These are phyloP conservation scores for Triops longicaudatus DNA, from an alignment of 1,140 invertebrate genomes.

Conservation along the genomic window DNA sequence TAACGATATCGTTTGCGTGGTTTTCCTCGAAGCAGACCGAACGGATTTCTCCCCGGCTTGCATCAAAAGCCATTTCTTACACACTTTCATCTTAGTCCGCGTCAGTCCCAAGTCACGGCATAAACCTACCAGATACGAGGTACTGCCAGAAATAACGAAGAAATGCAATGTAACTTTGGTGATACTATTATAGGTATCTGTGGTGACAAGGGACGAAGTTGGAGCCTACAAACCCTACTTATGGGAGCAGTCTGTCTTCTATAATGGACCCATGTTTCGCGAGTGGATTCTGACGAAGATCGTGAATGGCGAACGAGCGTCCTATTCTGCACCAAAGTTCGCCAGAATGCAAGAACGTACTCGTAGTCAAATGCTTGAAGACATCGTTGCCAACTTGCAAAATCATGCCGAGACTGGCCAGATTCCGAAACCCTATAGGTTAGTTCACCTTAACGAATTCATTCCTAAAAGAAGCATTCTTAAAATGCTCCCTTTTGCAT, in stretches of 20 bases:
- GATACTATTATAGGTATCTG: slow-evolving; percentile 51
- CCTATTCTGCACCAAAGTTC: slow-evolving; percentile 93
- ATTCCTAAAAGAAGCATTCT: too few species aligned
- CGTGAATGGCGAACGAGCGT: slow-evolving; percentile 92
- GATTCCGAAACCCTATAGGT: slow-evolving; percentile 90
- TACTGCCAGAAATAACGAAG: slow-evolving; percentile 35
- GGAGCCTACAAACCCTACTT: slow-evolving; percentile 93
- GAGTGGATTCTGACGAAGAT: slow-evolving; percentile 96
- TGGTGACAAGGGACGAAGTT: slow-evolving; percentile 92
- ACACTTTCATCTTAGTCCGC: slow-evolving; percentile 81
- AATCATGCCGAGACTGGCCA: slow-evolving; percentile 91
- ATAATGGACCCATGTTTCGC: slow-evolving; percentile 79
- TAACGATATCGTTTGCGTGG: slow-evolving; percentile 44
- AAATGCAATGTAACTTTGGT: neutral
- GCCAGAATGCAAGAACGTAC: slow-evolving; percentile 89
- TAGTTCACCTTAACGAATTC: neutral
- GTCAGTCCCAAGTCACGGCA: slow-evolving; percentile 75
- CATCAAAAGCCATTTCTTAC: slow-evolving; percentile 86
- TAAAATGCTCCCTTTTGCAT: too few species aligned
- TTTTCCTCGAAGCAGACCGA: slow-evolving; percentile 80
- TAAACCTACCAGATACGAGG: slow-evolving; percentile 76
- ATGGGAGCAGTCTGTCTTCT: slow-evolving; percentile 86
- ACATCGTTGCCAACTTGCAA: slow-evolving; percentile 85
- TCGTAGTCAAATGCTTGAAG: slow-evolving; percentile 80
- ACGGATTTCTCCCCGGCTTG: slow-evolving; percentile 83